Conservation (phyloP, 2,113 vertebrate species). For the Tyto alba region DNA sequence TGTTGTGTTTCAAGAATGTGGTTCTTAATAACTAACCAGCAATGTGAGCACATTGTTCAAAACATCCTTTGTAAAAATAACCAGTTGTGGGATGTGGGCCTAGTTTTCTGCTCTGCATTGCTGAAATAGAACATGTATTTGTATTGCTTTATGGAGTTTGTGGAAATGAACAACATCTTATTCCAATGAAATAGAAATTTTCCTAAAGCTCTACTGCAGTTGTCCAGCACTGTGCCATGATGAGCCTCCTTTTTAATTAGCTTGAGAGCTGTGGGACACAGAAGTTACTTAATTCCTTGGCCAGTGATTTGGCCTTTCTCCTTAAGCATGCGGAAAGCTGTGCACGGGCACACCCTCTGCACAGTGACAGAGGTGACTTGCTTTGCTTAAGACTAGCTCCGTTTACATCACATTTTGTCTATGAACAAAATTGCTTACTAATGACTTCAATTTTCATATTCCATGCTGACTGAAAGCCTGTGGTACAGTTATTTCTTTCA, state of each 20-base stretch:
- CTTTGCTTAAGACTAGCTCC: neutral
- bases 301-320: neutral
- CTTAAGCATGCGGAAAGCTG: neutral
- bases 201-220: neutral
- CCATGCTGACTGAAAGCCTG: neutral
- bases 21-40: neutral
- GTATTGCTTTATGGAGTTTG: neutral
- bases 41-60: neutral
- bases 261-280: neutral
- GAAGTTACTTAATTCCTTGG: neutral
- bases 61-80: neutral
- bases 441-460: neutral
- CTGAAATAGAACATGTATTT: neutral
- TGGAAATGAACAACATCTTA: neutral
- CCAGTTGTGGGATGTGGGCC: neutral
- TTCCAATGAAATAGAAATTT: neutral
- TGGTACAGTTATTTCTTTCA: neutral
- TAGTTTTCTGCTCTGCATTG: neutral
- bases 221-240: neutral
- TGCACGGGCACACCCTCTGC: neutral
- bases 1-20: neutral
- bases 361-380: neutral
- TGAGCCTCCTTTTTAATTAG: neutral
- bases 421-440: neutral
- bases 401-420: neutral